Evolutionary conservation across 2,888 invertebrate species (phyloP), one percentile per base, ranked within the genome.

Genomic region (Nemoura dubitans): DNA sequence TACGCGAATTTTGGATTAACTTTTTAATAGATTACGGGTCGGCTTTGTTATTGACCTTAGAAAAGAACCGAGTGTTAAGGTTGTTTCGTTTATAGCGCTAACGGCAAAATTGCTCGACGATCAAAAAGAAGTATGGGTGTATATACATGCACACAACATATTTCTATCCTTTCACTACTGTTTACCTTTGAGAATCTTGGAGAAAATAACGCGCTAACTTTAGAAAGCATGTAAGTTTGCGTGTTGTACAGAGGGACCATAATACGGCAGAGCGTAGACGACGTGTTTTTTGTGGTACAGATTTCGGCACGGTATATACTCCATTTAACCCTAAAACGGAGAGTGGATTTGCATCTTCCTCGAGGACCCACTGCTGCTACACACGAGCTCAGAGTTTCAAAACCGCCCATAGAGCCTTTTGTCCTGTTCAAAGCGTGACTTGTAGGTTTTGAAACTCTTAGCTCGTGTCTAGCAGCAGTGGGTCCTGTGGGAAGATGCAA

Each of bases 41-140:
- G n/a, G n/a, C 59, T 59, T 59, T 59, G 59, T 59, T 59, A 59
- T 59, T 59, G 59, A 59, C 59, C 59, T 59, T 59, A 59, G 59
- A 59, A 21, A 59, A 14, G n/a, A n/a, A 36, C 5, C 36, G 36
- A 36, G 21, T 59, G 59, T 59, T 59, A 59, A 59, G 10, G 59
- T 59, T 59, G 59, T 59, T 59, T 59, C 59, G 59, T 21, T 59
- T 59, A 36, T 21, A 59, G 21, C 59, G 59, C 59, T 21, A 10
- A 1, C 16, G 59, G 59, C 59, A 59, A 59, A 36, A 59, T 59
- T 59, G 59, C 16, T 3, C 36, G 36, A 3, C 36, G 36, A 59
- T 59, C 59, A 14, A 59, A 59, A 59, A 16, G 10, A 59, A 59
- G 14, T 59, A 59, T 21, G 2, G 10, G 59, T 59, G 59, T 14